Evolutionary conservation across 2,113 vertebrate species (phyloP).

Genomic region (Syrmaticus mikado): DNA sequence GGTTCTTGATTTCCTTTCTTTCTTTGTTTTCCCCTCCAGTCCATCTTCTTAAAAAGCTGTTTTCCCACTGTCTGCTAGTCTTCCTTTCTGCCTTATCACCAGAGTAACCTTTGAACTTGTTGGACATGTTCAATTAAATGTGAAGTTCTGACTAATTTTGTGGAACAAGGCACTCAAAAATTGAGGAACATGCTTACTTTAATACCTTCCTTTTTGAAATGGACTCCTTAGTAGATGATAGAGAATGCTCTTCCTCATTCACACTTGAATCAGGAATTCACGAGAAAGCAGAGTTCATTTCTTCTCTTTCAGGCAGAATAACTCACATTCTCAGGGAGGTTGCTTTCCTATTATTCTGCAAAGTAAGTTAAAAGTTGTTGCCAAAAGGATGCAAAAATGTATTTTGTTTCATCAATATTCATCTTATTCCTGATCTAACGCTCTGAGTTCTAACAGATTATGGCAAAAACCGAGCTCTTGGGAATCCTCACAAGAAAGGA

Average conservation of each 20-base stretch:
- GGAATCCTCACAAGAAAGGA: too few relatives aligned
- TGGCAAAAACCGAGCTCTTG: not conserved
- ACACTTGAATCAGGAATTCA: not conserved
- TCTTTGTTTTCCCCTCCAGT: not conserved
- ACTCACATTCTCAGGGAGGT: not conserved
- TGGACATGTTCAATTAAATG: not conserved
- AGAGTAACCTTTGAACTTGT: not conserved
- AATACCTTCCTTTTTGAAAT: not conserved
- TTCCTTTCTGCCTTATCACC: not conserved
- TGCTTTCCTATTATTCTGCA: not conserved
- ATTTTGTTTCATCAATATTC: not conserved
- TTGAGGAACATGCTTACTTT: not conserved
- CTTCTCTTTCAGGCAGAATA: not conserved
- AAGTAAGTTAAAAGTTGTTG: not conserved
- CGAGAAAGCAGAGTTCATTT: not conserved
- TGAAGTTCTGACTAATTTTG: not conserved
- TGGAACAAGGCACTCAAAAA: not conserved
- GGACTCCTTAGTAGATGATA: not conserved
- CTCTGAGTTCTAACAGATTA: not conserved
- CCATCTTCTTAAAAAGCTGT: not conserved
- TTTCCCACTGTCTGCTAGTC: not conserved
- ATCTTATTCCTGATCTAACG: not conserved
- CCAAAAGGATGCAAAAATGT: not conserved
- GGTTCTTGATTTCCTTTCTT: not conserved
- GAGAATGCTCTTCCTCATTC: fast-evolving